phyloP scores from a whole-genome alignment of 92 coral and sea anemone genomes.

The Blastomussa wellsi region DNA sequence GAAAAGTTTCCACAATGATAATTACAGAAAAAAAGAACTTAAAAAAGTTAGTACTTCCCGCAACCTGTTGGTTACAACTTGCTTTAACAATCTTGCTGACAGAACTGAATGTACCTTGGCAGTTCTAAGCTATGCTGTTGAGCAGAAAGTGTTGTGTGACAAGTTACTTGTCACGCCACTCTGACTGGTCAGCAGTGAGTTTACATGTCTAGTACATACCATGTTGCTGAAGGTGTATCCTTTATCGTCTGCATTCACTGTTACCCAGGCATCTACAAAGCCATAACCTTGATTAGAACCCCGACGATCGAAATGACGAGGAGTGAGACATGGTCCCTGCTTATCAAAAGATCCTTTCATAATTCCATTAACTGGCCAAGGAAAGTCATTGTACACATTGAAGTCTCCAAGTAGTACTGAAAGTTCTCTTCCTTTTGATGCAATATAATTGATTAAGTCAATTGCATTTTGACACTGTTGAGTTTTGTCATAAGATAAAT shows the following conservation, averaged over 20 bases:
- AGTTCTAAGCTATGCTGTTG: too few species aligned
- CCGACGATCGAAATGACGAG: slow-evolving; percentile 61
- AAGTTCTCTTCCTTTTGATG: slow-evolving; percentile 74
- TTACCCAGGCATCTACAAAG: slow-evolving; percentile 89
- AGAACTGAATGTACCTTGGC: too few species aligned
- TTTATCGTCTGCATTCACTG: slow-evolving; percentile 26
- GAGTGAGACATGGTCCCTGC: slow-evolving; percentile 57
- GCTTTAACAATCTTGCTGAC: too few species aligned
- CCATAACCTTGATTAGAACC: slow-evolving; percentile 69
- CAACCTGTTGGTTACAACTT: too few species aligned
- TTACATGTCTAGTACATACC: slow-evolving; percentile 54
- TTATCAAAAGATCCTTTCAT: slow-evolving; percentile 71
- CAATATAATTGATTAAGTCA: slow-evolving; percentile 75
- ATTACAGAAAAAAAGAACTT: too few species aligned
- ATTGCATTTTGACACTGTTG: slow-evolving; percentile 91
- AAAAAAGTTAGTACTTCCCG: too few species aligned
- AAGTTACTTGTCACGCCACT: too few species aligned
- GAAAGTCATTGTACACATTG: slow-evolving; percentile 81
- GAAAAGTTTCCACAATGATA: too few species aligned
- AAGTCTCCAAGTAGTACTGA: slow-evolving; percentile 91
- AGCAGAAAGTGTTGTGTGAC: too few species aligned
- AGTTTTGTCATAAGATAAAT: slow-evolving; percentile 84
- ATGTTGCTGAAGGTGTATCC: slow-evolving; percentile 98
- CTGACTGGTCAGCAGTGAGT: neutral
- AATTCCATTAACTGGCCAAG: slow-evolving; percentile 84